Evolutionary conservation across 2,888 invertebrate species (phyloP).

Genomic region (Caenorhabditis sp.): DNA sequence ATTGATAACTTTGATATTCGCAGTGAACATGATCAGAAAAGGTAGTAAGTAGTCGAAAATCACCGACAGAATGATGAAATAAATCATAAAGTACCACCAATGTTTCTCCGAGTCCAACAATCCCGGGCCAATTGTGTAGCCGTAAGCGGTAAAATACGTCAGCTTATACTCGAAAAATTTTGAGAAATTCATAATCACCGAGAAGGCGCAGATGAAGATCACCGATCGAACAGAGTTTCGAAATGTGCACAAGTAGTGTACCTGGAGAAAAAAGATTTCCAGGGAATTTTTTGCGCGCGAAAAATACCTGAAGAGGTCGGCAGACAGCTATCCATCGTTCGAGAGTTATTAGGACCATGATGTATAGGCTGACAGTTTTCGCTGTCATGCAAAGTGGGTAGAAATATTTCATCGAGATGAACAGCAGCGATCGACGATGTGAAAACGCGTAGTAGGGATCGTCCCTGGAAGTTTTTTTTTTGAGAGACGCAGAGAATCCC

Average conservation of each 20-base stretch:
- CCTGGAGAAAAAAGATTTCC: conserved; percentile 10
- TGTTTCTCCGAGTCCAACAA: conserved; percentile 23
- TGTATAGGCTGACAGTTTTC: conserved; percentile 35
- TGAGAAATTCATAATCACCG: conserved; percentile 26
- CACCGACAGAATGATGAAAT: conserved; percentile 29
- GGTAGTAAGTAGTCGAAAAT: conserved; percentile 36
- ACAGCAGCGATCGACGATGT: conserved; percentile 20
- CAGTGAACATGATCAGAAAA: conserved; percentile 36
- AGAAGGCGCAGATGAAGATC: conserved; percentile 22
- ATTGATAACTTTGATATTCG: conserved; percentile 36
- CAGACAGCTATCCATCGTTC: conserved; percentile 45
- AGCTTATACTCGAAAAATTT: conserved; percentile 38
- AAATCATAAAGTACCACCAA: conserved; percentile 37
- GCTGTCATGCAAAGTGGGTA: conserved; percentile 43
- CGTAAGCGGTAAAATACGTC: conserved; percentile 4
- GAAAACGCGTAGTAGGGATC: conserved; percentile 18
- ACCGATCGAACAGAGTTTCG: conserved; percentile 28
- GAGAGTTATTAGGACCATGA: conserved; percentile 37
- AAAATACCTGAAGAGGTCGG: conserved; percentile 33
- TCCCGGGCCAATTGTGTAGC: conserved; percentile 22
- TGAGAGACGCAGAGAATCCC: too few species aligned
- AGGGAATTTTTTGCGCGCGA: too few species aligned
- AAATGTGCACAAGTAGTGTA: conserved; percentile 38
- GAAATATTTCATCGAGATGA: conserved; percentile 23
- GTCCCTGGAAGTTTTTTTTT: conserved; percentile 18